These are phyloP conservation scores for Cyphomyrmex costatus DNA, from an alignment of 1,140 invertebrate genomes.

Conservation along the genomic window DNA sequence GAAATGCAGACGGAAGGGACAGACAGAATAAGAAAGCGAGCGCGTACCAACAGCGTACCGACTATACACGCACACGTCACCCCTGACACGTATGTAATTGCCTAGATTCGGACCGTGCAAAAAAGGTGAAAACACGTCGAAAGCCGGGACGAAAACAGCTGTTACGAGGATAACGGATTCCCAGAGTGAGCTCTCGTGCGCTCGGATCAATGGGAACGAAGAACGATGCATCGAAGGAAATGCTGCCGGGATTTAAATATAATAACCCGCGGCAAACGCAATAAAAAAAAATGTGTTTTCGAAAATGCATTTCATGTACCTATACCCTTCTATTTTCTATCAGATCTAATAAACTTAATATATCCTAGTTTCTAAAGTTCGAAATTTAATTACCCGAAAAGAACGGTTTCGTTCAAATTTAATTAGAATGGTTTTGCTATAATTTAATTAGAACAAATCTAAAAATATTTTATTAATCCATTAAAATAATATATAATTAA, in stretches of 20 bases:
- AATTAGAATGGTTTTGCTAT: too few species aligned
- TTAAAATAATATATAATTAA: too few species aligned
- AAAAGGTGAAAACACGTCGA: conserved; percentile 56
- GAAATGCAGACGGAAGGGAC: conserved; percentile 15
- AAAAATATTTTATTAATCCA: too few species aligned
- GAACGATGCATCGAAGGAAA: conserved; percentile 60
- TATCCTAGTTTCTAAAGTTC: not conserved
- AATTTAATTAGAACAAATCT: too few species aligned
- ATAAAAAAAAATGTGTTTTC: conserved; percentile 62
- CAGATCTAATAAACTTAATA: not conserved
- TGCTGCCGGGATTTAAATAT: conserved; percentile 75
- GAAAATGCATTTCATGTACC: not conserved
- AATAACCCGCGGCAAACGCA: conserved; percentile 75
- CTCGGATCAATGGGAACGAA: conserved; percentile 59
- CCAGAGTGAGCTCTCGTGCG: conserved; percentile 59
- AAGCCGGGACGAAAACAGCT: conserved; percentile 70
- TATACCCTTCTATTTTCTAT: not conserved
- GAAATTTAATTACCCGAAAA: not conserved
- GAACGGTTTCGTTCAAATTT: too few species aligned
- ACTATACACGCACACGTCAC: not conserved
- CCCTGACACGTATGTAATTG: conserved; percentile 71
- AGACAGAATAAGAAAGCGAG: conserved; percentile 45
- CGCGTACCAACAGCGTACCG: not conserved
- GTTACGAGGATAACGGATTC: conserved; percentile 72
- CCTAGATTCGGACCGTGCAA: conserved; percentile 47